These are phyloP conservation scores for Kradibia gibbosae DNA, from an alignment of 1,140 invertebrate genomes.

Conservation along the genomic window DNA sequence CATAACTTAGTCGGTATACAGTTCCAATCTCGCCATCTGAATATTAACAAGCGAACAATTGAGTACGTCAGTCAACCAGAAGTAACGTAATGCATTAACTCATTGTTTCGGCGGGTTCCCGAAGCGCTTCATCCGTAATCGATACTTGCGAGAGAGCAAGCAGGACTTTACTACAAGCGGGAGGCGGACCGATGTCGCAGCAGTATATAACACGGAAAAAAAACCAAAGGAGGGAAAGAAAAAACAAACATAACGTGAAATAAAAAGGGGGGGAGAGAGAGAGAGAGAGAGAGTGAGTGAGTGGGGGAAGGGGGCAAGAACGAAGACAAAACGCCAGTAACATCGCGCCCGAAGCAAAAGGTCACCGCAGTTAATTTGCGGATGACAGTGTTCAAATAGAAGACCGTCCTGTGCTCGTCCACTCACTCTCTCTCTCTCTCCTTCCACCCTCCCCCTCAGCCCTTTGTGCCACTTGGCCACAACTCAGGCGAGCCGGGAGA, in stretches of 20 bases:
- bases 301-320: not conserved
- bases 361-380: constrained; percentile 53
- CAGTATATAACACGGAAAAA: not conserved
- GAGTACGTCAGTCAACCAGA: not conserved
- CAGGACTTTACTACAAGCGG: no score
- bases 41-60: constrained; percentile 3
- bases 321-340: not conserved
- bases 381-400: constrained; percentile 66
- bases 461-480: no score
- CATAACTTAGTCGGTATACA: not conserved
- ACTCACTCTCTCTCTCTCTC: not conserved
- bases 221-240: constrained; percentile 13
- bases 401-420: no score
- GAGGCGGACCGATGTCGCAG: not conserved
- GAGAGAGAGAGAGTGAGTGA: not conserved
- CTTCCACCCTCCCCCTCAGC: not conserved
- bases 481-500: no score
- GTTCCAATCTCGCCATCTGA: not conserved
- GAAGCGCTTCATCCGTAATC: constrained; percentile 21
- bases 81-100: constrained; percentile 20
- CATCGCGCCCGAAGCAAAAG: constrained; percentile 31
- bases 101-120: not conserved
- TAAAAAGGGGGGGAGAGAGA: not conserved
- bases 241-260: no score
- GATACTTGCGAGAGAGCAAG: not conserved